Evolutionary conservation across 2,888 invertebrate species (phyloP).

Genomic region (Spatulosminthurus flaviceps): DNA sequence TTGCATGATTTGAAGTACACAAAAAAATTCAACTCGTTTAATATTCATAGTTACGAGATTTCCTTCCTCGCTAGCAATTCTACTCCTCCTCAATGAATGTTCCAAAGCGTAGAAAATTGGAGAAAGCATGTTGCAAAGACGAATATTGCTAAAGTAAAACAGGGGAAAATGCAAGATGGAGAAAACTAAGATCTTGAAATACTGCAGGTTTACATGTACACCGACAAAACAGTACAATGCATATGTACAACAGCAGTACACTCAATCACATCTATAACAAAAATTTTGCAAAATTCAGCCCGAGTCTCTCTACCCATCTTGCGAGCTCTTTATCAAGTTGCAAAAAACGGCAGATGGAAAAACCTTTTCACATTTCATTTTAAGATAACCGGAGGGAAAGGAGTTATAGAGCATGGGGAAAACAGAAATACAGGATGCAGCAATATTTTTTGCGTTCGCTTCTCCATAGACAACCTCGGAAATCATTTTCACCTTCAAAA

Average conservation of each 20-base stretch:
- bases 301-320: neutral
- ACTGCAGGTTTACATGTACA: too few relatives aligned
- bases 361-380: conserved; percentile 20
- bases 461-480: too few relatives aligned
- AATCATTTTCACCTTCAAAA: too few relatives aligned
- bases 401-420: conserved; percentile 4
- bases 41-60: neutral
- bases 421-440: neutral
- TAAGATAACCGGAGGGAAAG: conserved; percentile 22
- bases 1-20: neutral
- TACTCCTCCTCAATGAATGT: too few relatives aligned
- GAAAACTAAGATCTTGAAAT: too few relatives aligned
- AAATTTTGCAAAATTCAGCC: conserved; percentile 8
- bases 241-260: neutral
- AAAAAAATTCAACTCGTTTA: neutral
- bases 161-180: too few relatives aligned
- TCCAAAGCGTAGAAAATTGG: too few relatives aligned
- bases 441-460: neutral
- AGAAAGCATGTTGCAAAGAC: too few relatives aligned
- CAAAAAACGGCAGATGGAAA: neutral
- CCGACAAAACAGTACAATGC: too few relatives aligned
- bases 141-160: too few relatives aligned
- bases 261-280: conserved; percentile 15
- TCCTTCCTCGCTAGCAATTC: too few relatives aligned
- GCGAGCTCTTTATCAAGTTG: neutral